These are phyloP conservation scores for Opisthocomus hoazin DNA, from an alignment of 2,113 vertebrate genomes.

Conservation along the genomic window DNA sequence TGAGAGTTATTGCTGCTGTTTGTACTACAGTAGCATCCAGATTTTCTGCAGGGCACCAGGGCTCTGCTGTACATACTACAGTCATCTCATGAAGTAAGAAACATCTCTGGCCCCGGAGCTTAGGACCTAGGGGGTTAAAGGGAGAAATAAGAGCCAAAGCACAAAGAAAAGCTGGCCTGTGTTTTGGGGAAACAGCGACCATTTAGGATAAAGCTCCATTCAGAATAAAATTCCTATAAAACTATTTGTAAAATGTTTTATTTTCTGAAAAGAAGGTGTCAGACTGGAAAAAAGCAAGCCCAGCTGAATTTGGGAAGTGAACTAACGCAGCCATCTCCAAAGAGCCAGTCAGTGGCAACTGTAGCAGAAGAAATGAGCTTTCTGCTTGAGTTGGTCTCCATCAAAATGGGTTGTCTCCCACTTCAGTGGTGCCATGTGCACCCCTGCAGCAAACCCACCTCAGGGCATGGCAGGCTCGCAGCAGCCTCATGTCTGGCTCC, in stretches of 20 bases:
- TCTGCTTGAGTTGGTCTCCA: background rate
- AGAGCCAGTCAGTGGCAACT: background rate
- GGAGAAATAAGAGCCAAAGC: background rate
- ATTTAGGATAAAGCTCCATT: background rate
- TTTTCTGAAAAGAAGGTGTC: background rate
- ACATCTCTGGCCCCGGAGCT: background rate
- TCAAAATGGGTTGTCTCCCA: no score
- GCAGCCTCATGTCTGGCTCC: background rate
- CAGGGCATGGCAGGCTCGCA: rapidly evolving
- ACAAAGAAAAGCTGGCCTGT: background rate
- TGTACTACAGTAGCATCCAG: background rate
- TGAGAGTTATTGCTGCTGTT: background rate
- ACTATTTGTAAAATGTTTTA: background rate
- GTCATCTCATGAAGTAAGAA: background rate
- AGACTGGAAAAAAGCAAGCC: background rate
- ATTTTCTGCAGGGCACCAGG: background rate
- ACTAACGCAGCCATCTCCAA: background rate
- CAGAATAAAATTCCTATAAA: background rate
- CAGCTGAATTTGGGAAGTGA: background rate
- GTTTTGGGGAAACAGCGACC: background rate
- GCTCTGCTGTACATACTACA: background rate
- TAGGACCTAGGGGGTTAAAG: background rate
- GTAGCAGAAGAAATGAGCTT: background rate
- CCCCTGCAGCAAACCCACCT: background rate
- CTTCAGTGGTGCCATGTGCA: no score